Evolutionary conservation across 2,797 vertebrate genomes (phyloP).

Genomic region (Cryptoprocta ferox): DNA sequence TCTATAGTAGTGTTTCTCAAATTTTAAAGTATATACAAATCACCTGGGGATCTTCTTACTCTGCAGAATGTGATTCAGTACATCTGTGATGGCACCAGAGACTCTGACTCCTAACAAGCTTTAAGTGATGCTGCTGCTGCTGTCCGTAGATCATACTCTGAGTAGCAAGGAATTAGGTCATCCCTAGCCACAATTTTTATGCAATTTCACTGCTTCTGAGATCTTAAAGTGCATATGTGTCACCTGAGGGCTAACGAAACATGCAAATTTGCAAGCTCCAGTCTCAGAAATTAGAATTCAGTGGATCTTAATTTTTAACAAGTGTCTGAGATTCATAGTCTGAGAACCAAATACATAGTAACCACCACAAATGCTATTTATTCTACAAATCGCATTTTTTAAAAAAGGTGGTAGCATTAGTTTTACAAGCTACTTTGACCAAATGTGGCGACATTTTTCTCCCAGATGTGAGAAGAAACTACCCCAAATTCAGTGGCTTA

Average conservation of each 20-base stretch:
- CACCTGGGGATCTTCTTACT: neutral
- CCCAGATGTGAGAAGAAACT: neutral
- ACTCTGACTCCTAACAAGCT: neutral
- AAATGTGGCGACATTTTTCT: neutral
- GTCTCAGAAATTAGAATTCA: conserved; percentile 34
- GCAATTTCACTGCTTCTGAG: neutral
- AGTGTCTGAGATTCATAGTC: neutral
- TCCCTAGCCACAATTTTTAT: neutral
- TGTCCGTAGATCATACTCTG: neutral
- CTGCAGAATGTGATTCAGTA: neutral
- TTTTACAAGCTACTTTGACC: neutral
- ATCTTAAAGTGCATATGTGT: neutral
- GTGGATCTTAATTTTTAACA: conserved; percentile 1
- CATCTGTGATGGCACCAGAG: neutral
- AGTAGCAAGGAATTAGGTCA: neutral
- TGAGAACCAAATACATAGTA: neutral
- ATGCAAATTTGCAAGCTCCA: neutral
- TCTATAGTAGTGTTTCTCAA: neutral
- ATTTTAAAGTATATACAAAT: neutral
- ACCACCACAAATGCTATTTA: neutral
- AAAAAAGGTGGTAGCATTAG: neutral
- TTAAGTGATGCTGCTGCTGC: neutral
- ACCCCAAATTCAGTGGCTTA: neutral
- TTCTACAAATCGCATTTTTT: neutral
- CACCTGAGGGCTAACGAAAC: neutral